A percentile compares a stretch with the other conserved stretches of the same genome.
Conservation (phyloP, 2,113 vertebrate species). For the Apeltes quadracus region DNA sequence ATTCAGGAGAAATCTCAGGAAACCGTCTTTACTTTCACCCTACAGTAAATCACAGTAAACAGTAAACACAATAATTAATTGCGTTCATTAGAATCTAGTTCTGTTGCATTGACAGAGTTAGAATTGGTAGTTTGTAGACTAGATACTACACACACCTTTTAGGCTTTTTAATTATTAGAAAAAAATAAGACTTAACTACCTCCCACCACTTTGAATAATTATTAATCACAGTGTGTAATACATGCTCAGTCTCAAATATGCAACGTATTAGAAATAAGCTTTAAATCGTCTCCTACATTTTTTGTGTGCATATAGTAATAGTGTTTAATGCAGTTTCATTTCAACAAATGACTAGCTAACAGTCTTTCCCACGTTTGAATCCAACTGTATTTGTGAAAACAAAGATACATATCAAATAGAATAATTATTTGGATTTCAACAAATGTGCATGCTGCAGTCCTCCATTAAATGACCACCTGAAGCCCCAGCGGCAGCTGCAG, state of each 20-base stretch:
- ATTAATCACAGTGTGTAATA: not conserved
- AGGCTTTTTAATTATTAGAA: not conserved
- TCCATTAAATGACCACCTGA: not conserved
- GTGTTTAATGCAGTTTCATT: not conserved
- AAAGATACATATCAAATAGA: not conserved
- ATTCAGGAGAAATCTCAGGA: not conserved
- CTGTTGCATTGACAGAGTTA: not conserved
- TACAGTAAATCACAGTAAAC: not conserved
- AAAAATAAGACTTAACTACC: not conserved
- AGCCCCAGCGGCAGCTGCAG: not conserved
- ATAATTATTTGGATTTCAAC: too few relatives aligned
- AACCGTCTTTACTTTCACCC: not conserved
- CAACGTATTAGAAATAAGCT: not conserved
- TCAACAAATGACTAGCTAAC: not conserved
- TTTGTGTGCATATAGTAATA: not conserved
- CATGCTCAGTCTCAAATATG: not conserved
- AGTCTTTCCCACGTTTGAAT: not conserved
- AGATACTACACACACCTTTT: not conserved
- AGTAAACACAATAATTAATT: not conserved
- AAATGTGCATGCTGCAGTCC: not conserved
- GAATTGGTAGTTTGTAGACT: not conserved
- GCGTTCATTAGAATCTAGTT: too few relatives aligned
- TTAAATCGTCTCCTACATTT: not conserved
- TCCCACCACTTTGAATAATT: not conserved
- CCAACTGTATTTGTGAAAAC: not conserved